Evolutionary conservation across 2,888 invertebrate genomes (phyloP), one percentile per base, ranked within the genome.

Genomic region (Silvanus unidentatus): DNA sequence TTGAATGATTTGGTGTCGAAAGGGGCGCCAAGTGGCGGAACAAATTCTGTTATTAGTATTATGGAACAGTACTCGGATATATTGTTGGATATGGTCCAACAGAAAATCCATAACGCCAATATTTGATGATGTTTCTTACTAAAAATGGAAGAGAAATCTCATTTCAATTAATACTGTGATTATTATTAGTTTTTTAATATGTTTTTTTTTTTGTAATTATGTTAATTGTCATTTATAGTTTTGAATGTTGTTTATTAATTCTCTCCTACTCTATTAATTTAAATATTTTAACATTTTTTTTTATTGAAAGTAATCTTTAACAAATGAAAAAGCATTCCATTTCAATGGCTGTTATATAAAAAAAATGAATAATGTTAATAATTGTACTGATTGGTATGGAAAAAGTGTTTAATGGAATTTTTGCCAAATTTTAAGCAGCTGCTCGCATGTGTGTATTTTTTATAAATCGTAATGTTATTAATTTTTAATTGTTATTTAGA

Each of bases 1-100:
- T 68, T 76, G 47, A 69, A 76, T 52, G 72, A 73, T 54, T 53
- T 73, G 44, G 67, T 69, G 22, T 62, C 67, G 11, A 66, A 68
- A 44, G 65, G 65, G 3, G 50, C 59, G 1, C 69, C 69, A 11
- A 72, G 67, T 47, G 13, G 35, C n/a, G 74, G 75, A 54, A 73
- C 74, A 44, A 72, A 73, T 43, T 74, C 75, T 43, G 72, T 78
- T 43, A 75, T 78, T 40, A 75, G 73, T 43, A 75, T 80, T 68
- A 78, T 81, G 75, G 78, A 81, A 57, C 80, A 80, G 58, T 81
- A 78, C 61, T 77, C 79, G 9, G 80, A 81, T 52, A 71, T 79
- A 59, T 66, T 81, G 35, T 64, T 80, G 42, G 76, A 72, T 43
- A 74, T 81, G 71, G 77, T 81, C 66, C 80, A 81, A 59, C 79